These are phyloP conservation scores for Allacma fusca DNA, from an alignment of 2,888 invertebrate genomes.

Conservation along the genomic window DNA sequence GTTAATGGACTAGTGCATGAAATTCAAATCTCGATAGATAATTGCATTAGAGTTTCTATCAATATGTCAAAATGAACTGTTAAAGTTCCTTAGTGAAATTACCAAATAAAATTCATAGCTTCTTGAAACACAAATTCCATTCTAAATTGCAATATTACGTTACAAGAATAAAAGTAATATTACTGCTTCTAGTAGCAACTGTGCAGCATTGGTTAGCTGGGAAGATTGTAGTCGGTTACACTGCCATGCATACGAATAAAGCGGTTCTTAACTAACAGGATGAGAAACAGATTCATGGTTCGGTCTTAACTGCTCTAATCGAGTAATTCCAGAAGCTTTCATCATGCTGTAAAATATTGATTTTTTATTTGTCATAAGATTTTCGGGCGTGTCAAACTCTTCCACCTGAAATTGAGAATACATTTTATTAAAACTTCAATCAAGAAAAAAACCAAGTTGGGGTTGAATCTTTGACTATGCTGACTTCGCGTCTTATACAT, in stretches of 20 bases:
- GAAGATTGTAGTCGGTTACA: not conserved
- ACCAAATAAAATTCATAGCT: not conserved
- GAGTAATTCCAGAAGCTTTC: conserved; percentile 62
- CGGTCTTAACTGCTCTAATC: conserved; percentile 44
- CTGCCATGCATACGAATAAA: not conserved
- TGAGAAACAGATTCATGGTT: not conserved
- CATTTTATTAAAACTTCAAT: not conserved
- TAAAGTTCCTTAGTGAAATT: not conserved
- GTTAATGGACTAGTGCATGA: conserved; percentile 7
- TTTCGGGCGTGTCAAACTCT: conserved; percentile 66
- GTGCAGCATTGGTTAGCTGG: conserved; percentile 1
- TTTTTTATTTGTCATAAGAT: conserved; percentile 64
- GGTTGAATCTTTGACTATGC: no score
- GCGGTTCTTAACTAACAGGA: not conserved
- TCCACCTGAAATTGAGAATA: conserved; percentile 62
- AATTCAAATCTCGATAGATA: not conserved
- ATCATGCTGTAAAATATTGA: conserved; percentile 67
- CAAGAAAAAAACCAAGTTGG: no score
- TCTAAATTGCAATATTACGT: not conserved
- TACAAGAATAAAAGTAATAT: not conserved
- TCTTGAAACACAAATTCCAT: not conserved
- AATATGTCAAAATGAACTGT: not conserved
- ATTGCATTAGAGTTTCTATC: not conserved
- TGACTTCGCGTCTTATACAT: no score
- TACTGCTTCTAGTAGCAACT: not conserved